These are phyloP conservation scores for Lepeophtheirus nordmannii DNA, from an alignment of 2,888 invertebrate genomes.

Conservation along the genomic window DNA sequence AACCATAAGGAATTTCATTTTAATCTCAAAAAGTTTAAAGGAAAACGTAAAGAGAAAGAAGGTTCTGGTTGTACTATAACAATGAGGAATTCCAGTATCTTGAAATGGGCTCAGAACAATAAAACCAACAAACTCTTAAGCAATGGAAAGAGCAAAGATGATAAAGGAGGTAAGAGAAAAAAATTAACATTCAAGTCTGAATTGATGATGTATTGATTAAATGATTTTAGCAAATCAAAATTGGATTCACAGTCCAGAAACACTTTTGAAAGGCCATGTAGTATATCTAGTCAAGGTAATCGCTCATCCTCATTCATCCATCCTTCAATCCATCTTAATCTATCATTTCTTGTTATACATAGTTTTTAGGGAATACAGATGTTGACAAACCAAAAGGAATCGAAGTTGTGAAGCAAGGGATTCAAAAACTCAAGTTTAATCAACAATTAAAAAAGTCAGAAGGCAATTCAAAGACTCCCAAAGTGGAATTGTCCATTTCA, in stretches of 20 bases:
- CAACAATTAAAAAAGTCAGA: conserved; percentile 80
- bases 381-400: conserved; percentile 95
- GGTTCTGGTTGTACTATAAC: no score
- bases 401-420: conserved; percentile 92
- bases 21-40: no score
- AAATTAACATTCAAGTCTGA: neutral
- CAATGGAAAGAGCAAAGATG: conserved; percentile 12
- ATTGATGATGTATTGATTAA: no score
- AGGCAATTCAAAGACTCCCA: conserved; percentile 46
- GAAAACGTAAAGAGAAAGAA: no score
- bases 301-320: neutral
- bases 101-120: conserved; percentile 44
- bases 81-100: conserved; percentile 43
- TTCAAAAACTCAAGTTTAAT: conserved; percentile 82
- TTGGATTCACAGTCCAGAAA: conserved; percentile 89
- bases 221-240: conserved; percentile 38
- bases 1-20: neutral
- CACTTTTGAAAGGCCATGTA: conserved; percentile 82
- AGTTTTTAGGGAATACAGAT: conserved; percentile 85
- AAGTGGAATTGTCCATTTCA: conserved; percentile 78
- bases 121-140: conserved; percentile 32
- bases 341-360: conserved; percentile 28
- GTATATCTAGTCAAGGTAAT: conserved; percentile 88
- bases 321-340: no score
- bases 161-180: neutral